These are phyloP conservation scores for Gobionotothen gibberifrons DNA, from an alignment of 2,797 vertebrate species.

Conservation along the genomic window DNA sequence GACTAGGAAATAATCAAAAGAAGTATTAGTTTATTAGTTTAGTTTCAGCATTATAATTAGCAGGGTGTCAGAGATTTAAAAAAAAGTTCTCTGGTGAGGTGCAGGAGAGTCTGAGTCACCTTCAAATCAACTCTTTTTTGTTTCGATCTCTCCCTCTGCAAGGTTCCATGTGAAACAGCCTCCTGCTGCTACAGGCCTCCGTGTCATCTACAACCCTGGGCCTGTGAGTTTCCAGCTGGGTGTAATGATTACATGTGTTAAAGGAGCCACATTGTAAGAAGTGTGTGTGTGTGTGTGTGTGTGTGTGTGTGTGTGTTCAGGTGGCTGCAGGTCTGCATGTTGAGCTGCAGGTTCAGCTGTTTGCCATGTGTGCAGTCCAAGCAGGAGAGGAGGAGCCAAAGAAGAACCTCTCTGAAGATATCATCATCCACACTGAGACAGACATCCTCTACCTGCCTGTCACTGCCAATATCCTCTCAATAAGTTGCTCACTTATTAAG, in stretches of 20 bases:
- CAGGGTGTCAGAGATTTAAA: background rate
- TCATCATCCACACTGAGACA: slow-evolving; percentile 88
- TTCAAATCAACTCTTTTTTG: slow-evolving; percentile 40
- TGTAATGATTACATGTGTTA: background rate
- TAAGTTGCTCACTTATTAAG: background rate
- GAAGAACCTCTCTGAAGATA: slow-evolving; percentile 77
- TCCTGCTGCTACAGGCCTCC: slow-evolving; percentile 84
- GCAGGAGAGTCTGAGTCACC: slow-evolving; percentile 37
- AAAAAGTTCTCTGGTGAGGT: slow-evolving; percentile 13
- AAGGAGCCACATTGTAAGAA: too few relatives aligned
- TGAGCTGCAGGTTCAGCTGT: slow-evolving; percentile 87
- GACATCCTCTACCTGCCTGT: slow-evolving; percentile 89
- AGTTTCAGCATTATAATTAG: background rate
- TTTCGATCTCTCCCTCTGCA: slow-evolving; percentile 21
- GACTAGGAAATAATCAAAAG: background rate
- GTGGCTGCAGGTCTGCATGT: slow-evolving; percentile 90
- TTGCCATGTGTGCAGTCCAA: slow-evolving; percentile 75
- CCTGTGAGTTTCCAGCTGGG: slow-evolving; percentile 84
- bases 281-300: too few relatives aligned
- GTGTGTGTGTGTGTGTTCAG: slow-evolving; percentile 69
- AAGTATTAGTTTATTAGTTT: background rate
- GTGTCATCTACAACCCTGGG: slow-evolving; percentile 86
- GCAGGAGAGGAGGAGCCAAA: slow-evolving; percentile 37
- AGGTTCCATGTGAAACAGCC: slow-evolving; percentile 93
- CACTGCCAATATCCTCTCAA: slow-evolving; percentile 91